Conservation (phyloP, 1,140 invertebrate genomes). For the Sipha flava region DNA sequence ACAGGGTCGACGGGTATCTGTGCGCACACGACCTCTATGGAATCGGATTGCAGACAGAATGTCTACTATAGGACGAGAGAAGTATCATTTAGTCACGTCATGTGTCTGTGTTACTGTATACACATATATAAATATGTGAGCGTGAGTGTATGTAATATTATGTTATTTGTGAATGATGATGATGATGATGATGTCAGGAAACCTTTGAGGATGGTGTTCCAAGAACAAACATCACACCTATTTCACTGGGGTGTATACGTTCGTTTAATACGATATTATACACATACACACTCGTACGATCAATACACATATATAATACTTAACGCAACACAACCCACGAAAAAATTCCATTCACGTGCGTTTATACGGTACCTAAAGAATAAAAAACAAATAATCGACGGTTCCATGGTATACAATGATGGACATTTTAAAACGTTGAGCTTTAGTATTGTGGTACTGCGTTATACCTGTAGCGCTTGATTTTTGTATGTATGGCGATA, state of each 20-base stretch:
- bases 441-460: too few relatives aligned
- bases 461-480: too few relatives aligned
- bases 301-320: neutral
- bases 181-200: neutral
- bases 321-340: neutral
- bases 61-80: neutral
- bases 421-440: too few relatives aligned
- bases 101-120: neutral
- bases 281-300: neutral
- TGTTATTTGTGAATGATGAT: constrained; percentile 18
- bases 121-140: too few relatives aligned
- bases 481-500: too few relatives aligned
- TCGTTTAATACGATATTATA: neutral
- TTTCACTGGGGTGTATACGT: neutral
- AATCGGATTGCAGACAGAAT: constrained; percentile 9
- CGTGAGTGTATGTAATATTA: neutral
- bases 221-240: constrained; percentile 13
- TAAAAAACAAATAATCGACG: neutral
- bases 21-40: neutral
- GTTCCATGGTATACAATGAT: too few relatives aligned
- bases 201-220: neutral
- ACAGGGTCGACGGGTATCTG: neutral
- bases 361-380: too few relatives aligned
- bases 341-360: neutral
- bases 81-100: constrained; percentile 15